Base-by-base conservation (phyloP, 2,888 invertebrate species). In the Ommatoiulus sabulosus region DNA sequence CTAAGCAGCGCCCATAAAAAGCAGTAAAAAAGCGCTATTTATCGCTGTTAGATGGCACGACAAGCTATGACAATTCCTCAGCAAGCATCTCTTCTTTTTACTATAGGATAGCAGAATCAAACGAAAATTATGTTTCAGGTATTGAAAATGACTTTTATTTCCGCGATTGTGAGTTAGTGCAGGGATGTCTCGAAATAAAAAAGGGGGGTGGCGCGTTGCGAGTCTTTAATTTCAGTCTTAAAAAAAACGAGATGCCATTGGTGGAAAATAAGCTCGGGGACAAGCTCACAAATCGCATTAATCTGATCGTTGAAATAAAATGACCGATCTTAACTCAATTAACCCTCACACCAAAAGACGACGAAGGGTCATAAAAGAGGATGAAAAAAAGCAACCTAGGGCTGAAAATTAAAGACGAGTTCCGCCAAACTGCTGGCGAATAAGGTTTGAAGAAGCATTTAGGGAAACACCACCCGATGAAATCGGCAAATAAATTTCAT, bases 271-370 rank as follows among this genome's bases (percentile, higher is more conserved):
- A 48, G 86, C 24, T 86, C 48, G 44, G 10, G 44, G 44, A 48
- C 44, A 44, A 88, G 46, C 88, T 88, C 88, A 88, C 88, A 88
- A 88, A 88, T 88, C 88, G 46, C 88, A 84, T 88, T 88, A 88
- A 88, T 88, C 88, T 80, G 80, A 84, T 88, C 88, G 88, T 88
- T 88, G 88, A 84, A 84, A 88, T 88, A 72, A 84, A 88, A 88
- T 88, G 88, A 88, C 84, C 46, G 88, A 84, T 88, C 88, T 88
- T 88, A 88, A 88, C 88, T 88, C 88, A 88, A 88, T 88, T 88
- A 88, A 44, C 88, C n/a, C 84, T 80, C 86, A 86, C 48, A 44
- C 86, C 86, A 86, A 86, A n/a, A 46, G 46, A 48, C 43, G 86
- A 46, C 86, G 86, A 86, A 86, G 44, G 24, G 86, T 86, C 86